Percentiles rank a stretch among this genome's conserved stretches.
Conservation (phyloP, 2,113 vertebrate genomes). For the Gambusia affinis region DNA sequence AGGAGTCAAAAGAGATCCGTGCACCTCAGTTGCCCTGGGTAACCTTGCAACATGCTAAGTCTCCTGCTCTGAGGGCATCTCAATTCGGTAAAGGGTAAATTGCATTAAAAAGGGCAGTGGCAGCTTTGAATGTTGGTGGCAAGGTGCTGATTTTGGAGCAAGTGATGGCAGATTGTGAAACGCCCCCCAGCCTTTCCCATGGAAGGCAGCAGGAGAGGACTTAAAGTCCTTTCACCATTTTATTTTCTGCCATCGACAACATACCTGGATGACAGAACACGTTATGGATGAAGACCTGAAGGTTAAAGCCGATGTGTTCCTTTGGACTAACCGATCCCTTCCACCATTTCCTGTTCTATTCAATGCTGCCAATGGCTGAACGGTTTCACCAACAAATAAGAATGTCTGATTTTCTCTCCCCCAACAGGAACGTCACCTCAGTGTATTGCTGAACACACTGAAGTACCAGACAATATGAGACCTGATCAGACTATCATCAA, state of each 20-base stretch:
- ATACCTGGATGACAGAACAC: constrained; percentile 72
- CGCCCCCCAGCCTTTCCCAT: constrained; percentile 62
- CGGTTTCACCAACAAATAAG: constrained; percentile 41
- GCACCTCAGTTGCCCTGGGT: constrained; percentile 5
- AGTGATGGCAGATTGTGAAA: constrained; percentile 73
- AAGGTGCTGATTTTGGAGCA: constrained; percentile 55
- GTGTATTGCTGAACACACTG: constrained; percentile 8
- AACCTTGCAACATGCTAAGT: constrained; percentile 1
- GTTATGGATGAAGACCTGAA: constrained; percentile 75
- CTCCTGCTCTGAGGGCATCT: constrained; percentile 20
- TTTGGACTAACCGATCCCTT: constrained; percentile 53
- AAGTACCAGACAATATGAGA: not conserved
- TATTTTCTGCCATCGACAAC: constrained; percentile 45
- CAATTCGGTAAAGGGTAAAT: constrained; percentile 31
- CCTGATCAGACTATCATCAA: no score
- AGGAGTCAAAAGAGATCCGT: constrained; percentile 3
- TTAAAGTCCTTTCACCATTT: constrained; percentile 65
- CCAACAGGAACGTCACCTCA: constrained; percentile 46
- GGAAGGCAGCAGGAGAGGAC: constrained; percentile 31
- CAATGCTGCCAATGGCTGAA: constrained; percentile 58
- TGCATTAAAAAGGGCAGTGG: constrained; percentile 32
- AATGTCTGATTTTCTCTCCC: constrained; percentile 30
- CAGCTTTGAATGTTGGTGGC: constrained; percentile 53
- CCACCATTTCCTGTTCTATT: constrained; percentile 50
- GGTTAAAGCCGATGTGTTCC: constrained; percentile 66